A percentile compares a stretch with the other conserved stretches of the same genome.
These are phyloP conservation scores for Muraenolepis orangiensis DNA, from an alignment of 2,797 vertebrate genomes.

Conservation along the genomic window DNA sequence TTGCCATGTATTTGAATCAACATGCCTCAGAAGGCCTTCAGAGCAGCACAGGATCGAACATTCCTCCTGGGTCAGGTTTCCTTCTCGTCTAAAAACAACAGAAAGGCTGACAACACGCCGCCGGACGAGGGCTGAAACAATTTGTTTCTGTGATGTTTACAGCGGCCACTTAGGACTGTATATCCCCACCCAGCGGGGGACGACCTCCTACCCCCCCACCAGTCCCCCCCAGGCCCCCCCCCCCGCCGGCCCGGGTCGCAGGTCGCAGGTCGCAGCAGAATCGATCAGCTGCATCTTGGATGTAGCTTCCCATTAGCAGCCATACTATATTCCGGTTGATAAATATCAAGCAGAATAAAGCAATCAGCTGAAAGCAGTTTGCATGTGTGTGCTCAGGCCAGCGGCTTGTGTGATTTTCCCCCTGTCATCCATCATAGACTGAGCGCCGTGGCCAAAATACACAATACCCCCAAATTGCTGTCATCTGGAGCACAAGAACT, in stretches of 20 bases:
- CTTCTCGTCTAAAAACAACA: neutral
- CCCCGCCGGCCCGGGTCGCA: slow-evolving; percentile 29
- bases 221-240: slow-evolving; percentile 19
- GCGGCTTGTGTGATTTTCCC: slow-evolving; percentile 83
- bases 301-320: slow-evolving; percentile 50
- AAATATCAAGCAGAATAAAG: slow-evolving; percentile 81
- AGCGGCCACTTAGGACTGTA: slow-evolving; percentile 35
- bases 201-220: slow-evolving; percentile 11
- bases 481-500: slow-evolving; percentile 84
- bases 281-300: slow-evolving; percentile 69
- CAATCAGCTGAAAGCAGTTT: slow-evolving; percentile 92
- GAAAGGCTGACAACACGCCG: neutral
- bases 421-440: slow-evolving; percentile 89
- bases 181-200: slow-evolving; percentile 46
- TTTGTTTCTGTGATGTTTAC: slow-evolving; percentile 27
- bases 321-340: slow-evolving; percentile 76
- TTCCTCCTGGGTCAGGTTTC: neutral
- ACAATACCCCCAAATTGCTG: slow-evolving; percentile 92
- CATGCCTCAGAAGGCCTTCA: neutral
- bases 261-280: slow-evolving; percentile 47
- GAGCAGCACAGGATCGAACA: neutral
- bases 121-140: neutral
- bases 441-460: slow-evolving; percentile 83
- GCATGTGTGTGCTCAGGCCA: slow-evolving; percentile 76
- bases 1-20: neutral